phyloP scores from a whole-genome alignment of 2,888 invertebrate species.

The Cordilura impudica region DNA sequence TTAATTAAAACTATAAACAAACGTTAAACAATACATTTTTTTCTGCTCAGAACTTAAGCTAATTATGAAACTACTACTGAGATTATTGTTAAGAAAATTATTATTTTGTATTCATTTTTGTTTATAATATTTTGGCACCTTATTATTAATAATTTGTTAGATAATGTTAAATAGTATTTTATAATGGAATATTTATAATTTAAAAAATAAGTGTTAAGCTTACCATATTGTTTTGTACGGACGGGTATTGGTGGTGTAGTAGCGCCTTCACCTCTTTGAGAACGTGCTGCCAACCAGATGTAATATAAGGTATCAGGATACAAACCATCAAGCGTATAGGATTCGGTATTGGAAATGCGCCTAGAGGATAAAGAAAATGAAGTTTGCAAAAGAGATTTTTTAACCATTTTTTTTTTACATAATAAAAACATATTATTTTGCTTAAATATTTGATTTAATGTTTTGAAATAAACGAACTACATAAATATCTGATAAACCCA shows the following conservation, averaged over 20 bases:
- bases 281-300: conserved; percentile 96
- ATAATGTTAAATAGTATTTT: conserved; percentile 28
- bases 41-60: conserved; percentile 30
- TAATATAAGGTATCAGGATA: conserved; percentile 98
- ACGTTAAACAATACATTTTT: not conserved
- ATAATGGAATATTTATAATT: conserved; percentile 9
- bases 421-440: no score
- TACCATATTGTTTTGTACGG: conserved; percentile 98
- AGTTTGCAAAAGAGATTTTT: not conserved
- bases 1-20: no score
- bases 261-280: conserved; percentile 95
- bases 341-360: conserved; percentile 89
- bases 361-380: conserved; percentile 71
- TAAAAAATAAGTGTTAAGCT: conserved; percentile 78
- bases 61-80: conserved; percentile 32
- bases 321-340: conserved; percentile 91
- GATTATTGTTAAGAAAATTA: not conserved
- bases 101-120: not conserved
- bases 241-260: conserved; percentile 96
- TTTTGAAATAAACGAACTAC: no score
- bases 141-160: conserved; percentile 10
- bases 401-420: not conserved
- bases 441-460: no score
- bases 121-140: not conserved
- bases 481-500: no score